Percentiles rank a stretch among this genome's conserved stretches.
Conservation (phyloP, 2,888 invertebrate species). For the Oscheius myriophilus region DNA sequence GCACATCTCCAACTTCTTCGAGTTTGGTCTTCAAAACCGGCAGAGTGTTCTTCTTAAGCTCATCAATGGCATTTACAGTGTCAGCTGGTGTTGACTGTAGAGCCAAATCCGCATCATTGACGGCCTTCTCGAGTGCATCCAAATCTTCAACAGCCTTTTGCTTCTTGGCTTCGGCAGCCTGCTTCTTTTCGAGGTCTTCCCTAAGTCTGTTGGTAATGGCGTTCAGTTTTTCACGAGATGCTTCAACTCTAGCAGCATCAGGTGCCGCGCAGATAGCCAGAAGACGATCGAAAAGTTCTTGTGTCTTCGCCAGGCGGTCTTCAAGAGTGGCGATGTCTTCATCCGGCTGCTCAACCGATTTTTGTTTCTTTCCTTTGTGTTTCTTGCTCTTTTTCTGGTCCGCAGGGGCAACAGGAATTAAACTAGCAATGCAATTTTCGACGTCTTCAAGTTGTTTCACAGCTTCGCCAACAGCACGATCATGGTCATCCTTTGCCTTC, state of each 20-base stretch:
- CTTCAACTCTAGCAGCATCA: conserved; percentile 14
- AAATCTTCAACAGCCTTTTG: conserved; percentile 37
- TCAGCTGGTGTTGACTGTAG: conserved; percentile 31
- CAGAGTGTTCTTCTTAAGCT: conserved; percentile 29
- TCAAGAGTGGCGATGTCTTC: conserved; percentile 37
- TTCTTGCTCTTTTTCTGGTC: conserved; percentile 31
- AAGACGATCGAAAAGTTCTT: conserved; percentile 18
- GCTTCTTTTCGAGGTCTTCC: conserved; percentile 33
- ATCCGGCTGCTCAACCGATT: conserved; percentile 1
- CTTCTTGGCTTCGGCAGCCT: conserved; percentile 14
- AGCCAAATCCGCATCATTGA: conserved; percentile 39
- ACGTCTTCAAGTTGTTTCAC: conserved; percentile 19
- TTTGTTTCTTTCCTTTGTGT: conserved; percentile 26
- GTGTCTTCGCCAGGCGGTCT: conserved; percentile 18
- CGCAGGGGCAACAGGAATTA: conserved; percentile 25
- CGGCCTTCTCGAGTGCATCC: conserved; percentile 39
- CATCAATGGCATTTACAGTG: conserved; percentile 30
- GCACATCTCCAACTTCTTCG: conserved; percentile 30
- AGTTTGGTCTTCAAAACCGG: conserved; percentile 29
- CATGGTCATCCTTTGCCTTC: conserved; percentile 14
- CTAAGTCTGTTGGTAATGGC: conserved; percentile 32
- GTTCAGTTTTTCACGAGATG: conserved; percentile 14
- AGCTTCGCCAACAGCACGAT: conserved; percentile 28
- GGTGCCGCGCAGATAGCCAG: conserved; percentile 16
- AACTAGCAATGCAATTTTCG: conserved; percentile 39